These are phyloP conservation scores for Fukomys damarensis DNA, from an alignment of 2,113 vertebrate genomes.

Conservation along the genomic window DNA sequence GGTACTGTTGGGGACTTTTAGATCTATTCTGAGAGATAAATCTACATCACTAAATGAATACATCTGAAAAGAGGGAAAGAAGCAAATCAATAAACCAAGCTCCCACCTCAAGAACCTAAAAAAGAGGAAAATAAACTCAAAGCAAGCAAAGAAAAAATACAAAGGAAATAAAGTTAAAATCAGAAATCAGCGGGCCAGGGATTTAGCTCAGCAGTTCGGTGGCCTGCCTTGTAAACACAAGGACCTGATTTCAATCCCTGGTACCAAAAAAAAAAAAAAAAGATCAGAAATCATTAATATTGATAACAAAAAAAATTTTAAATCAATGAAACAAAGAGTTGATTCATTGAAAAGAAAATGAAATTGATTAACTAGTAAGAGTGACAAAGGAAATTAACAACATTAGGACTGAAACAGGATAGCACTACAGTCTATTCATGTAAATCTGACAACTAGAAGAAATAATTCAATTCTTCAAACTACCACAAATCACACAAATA, in stretches of 20 bases:
- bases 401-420: background rate
- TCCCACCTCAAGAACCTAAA: background rate
- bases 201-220: too few species aligned
- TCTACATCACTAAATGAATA: background rate
- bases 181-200: too few species aligned
- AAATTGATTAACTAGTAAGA: slow-evolving; percentile 9
- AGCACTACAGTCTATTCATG: background rate
- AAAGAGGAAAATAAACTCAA: background rate
- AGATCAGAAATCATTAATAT: background rate
- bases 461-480: background rate
- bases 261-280: too few species aligned
- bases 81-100: background rate
- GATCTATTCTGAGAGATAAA: background rate
- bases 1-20: background rate
- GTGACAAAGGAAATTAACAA: background rate
- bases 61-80: background rate
- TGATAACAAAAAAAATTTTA: background rate
- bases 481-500: background rate
- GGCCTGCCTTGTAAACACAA: too few species aligned
- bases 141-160: background rate
- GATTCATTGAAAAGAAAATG: background rate
- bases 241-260: too few species aligned
- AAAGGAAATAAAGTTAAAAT: background rate
- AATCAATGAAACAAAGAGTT: background rate
- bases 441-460: background rate